A percentile compares a stretch with the other conserved stretches of the same genome.
These are phyloP conservation scores for Dascillus cervinus DNA, from an alignment of 2,888 invertebrate genomes.

Conservation along the genomic window DNA sequence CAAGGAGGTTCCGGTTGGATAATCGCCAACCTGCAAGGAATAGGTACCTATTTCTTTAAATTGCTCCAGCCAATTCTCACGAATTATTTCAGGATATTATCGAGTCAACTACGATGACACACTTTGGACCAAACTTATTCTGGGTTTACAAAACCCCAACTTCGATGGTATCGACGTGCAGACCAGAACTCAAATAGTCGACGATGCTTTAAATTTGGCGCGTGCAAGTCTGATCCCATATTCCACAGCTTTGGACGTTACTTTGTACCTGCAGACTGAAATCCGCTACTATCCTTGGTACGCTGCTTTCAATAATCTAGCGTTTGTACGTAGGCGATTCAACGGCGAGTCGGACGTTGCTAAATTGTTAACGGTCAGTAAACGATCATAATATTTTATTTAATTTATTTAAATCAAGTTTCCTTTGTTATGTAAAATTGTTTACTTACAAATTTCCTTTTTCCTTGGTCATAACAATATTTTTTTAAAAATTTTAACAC, in stretches of 20 bases:
- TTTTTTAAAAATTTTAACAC: too few species aligned
- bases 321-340: conserved; percentile 33
- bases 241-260: conserved; percentile 54
- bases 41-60: conserved; percentile 38
- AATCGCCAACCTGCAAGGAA: conserved; percentile 53
- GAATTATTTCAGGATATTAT: conserved; percentile 49
- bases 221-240: conserved; percentile 56
- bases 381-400: too few species aligned
- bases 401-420: too few species aligned
- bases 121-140: conserved; percentile 48
- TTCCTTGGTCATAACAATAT: too few species aligned
- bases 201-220: conserved; percentile 73
- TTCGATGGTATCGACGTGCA: conserved; percentile 50
- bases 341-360: conserved; percentile 28
- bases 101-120: conserved; percentile 57
- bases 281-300: conserved; percentile 73
- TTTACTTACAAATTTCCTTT: too few species aligned
- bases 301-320: conserved; percentile 49
- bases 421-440: too few species aligned
- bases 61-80: not conserved
- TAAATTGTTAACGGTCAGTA: conserved; percentile 3
- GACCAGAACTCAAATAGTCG: conserved; percentile 70
- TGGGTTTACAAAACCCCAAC: conserved; percentile 40
- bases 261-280: conserved; percentile 62
- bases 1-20: conserved; percentile 41